These are phyloP conservation scores for Mionectes olivaceus DNA, from an alignment of 2,797 vertebrate genomes.

Conservation along the genomic window DNA sequence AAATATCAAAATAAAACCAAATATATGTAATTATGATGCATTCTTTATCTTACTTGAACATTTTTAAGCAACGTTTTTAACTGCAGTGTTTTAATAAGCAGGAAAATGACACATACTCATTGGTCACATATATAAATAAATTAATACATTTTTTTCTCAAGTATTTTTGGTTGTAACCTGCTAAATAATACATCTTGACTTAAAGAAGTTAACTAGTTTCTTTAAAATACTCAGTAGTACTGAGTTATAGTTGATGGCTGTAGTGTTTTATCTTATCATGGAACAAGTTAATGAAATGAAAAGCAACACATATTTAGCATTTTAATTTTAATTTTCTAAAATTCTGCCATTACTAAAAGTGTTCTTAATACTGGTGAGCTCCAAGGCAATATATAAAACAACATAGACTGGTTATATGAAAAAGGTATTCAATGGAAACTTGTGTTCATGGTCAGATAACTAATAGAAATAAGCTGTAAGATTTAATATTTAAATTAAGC, in stretches of 20 bases:
- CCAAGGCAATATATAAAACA: constrained; percentile 71
- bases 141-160: not conserved
- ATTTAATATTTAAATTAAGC: constrained; percentile 59
- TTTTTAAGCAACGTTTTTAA: constrained; percentile 35
- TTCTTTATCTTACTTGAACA: constrained; percentile 43
- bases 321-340: constrained; percentile 42
- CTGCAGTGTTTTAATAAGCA: not conserved
- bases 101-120: constrained; percentile 20
- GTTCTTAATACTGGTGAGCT: constrained; percentile 63
- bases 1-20: constrained; percentile 9
- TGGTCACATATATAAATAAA: not conserved
- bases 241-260: constrained; percentile 50
- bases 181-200: constrained; percentile 9
- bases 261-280: constrained; percentile 61
- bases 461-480: constrained; percentile 52
- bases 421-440: constrained; percentile 48
- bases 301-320: constrained; percentile 67
- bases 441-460: constrained; percentile 17
- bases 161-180: constrained; percentile 23
- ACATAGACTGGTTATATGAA: constrained; percentile 65
- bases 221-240: constrained; percentile 25
- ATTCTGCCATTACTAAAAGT: constrained; percentile 44
- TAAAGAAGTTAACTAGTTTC: not conserved
- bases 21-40: not conserved
- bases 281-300: constrained; percentile 69